Evolutionary conservation across 2,113 vertebrate genomes (phyloP).

Genomic region (Synchiropus splendidus): DNA sequence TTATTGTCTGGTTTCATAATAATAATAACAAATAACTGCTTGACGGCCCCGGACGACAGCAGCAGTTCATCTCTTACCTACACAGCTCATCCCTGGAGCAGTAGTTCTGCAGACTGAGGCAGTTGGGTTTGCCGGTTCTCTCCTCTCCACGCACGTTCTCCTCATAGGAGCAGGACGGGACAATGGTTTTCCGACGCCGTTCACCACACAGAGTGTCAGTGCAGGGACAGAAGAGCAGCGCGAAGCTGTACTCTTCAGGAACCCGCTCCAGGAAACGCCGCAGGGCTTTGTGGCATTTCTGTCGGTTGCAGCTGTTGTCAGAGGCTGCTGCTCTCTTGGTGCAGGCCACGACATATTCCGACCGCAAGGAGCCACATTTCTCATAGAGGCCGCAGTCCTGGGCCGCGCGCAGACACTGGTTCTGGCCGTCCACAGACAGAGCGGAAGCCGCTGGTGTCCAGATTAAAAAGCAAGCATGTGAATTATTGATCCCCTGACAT

Average conservation of each 20-base stretch:
- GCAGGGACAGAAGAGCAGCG: constrained; percentile 87
- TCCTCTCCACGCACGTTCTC: constrained; percentile 60
- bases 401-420: constrained; percentile 84
- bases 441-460: constrained; percentile 38
- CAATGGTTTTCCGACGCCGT: constrained; percentile 87
- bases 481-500: not conserved
- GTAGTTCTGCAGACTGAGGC: constrained; percentile 74
- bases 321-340: constrained; percentile 60
- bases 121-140: constrained; percentile 72
- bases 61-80: constrained; percentile 64
- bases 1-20: no score
- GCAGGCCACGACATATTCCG: constrained; percentile 81
- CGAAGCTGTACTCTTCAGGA: constrained; percentile 78
- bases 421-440: constrained; percentile 65
- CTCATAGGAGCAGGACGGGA: constrained; percentile 83
- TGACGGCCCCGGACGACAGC: no score
- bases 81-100: constrained; percentile 83
- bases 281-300: constrained; percentile 79
- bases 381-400: constrained; percentile 80
- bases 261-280: constrained; percentile 87
- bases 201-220: constrained; percentile 80
- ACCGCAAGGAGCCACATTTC: constrained; percentile 84
- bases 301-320: constrained; percentile 73
- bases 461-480: not conserved
- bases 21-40: no score